A percentile compares a stretch with the other conserved stretches of the same genome.
These are phyloP conservation scores for Lepidothrix coronata DNA, from an alignment of 2,113 vertebrate species.

Conservation along the genomic window DNA sequence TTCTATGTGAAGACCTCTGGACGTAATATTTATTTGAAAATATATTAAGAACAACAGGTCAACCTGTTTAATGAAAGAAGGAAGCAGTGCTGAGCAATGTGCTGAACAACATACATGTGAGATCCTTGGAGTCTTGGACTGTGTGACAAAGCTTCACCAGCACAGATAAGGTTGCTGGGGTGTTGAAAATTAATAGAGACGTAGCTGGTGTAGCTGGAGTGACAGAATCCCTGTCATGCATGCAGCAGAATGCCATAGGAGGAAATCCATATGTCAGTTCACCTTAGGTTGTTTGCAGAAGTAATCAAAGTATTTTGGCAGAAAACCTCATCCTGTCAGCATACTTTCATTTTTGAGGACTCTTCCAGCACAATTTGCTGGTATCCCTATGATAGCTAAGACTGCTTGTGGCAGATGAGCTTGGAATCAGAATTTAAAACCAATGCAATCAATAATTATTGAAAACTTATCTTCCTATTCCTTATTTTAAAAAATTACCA, in stretches of 20 bases:
- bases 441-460: not conserved
- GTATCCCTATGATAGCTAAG: not conserved
- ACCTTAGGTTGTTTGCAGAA: not conserved
- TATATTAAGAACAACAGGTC: not conserved
- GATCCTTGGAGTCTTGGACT: not conserved
- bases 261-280: not conserved
- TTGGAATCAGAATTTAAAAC: not conserved
- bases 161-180: not conserved
- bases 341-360: not conserved
- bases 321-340: not conserved
- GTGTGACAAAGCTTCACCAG: not conserved
- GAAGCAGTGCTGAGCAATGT: not conserved
- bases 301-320: not conserved
- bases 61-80: not conserved
- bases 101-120: not conserved
- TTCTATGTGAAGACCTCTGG: not conserved
- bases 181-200: constrained; percentile 34
- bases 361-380: not conserved
- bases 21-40: not conserved
- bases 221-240: constrained; percentile 21
- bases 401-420: not conserved
- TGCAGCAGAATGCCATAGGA: not conserved
- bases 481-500: not conserved
- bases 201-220: constrained; percentile 2
- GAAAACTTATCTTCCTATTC: not conserved